Percentiles rank a stretch among this genome's conserved stretches.
Evolutionary conservation across 2,113 vertebrate species (phyloP).

Genomic region (Nematolebias whitei): DNA sequence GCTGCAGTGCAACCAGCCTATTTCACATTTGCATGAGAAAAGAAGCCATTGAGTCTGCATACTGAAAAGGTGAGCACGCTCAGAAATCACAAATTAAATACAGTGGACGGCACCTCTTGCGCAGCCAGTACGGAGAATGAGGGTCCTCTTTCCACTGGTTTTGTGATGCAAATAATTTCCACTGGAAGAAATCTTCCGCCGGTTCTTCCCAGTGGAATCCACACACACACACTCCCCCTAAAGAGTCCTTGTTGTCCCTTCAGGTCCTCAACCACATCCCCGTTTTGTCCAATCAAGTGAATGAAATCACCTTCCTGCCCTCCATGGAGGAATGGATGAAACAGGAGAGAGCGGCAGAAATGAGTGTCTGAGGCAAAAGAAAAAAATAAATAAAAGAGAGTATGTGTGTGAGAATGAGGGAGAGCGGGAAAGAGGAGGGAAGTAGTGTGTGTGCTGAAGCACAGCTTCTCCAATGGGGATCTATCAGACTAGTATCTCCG

Average conservation of each 20-base stretch:
- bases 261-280: slow-evolving; percentile 56
- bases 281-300: slow-evolving; percentile 34
- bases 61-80: slow-evolving; percentile 59
- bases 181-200: slow-evolving; percentile 35
- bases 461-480: slow-evolving; percentile 52
- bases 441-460: slow-evolving; percentile 43
- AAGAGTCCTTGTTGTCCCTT: slow-evolving; percentile 47
- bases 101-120: slow-evolving; percentile 68
- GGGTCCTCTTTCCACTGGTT: slow-evolving; percentile 62
- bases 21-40: slow-evolving; percentile 66
- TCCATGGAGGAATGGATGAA: slow-evolving; percentile 44
- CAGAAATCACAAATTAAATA: slow-evolving; percentile 19
- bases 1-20: slow-evolving; percentile 38
- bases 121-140: slow-evolving; percentile 39
- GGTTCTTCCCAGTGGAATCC: slow-evolving; percentile 33
- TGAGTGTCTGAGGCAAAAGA: slow-evolving; percentile 10
- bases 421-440: slow-evolving; percentile 15
- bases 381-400: slow-evolving; percentile 5
- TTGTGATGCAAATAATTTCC: slow-evolving; percentile 64
- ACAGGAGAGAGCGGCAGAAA: slow-evolving; percentile 46
- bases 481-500: slow-evolving; percentile 60
- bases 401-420: slow-evolving; percentile 15
- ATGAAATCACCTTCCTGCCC: slow-evolving; percentile 40
- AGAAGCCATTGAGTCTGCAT: slow-evolving; percentile 52
- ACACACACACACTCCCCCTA: background rate